phyloP scores from a whole-genome alignment of 2,113 vertebrate genomes.

The Tenrec ecaudatus region DNA sequence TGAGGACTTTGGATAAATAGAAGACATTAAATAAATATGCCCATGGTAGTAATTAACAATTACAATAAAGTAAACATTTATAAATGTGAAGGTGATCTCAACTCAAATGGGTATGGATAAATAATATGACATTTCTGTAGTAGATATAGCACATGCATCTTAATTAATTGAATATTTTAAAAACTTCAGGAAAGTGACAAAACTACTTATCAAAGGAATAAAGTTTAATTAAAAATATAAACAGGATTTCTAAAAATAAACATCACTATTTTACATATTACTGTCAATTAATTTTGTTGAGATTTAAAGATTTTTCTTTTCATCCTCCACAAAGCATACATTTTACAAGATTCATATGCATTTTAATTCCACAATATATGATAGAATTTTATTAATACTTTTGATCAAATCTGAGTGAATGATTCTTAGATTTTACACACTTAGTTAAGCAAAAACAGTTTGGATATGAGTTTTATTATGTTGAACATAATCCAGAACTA shows the following conservation, averaged over 20 bases:
- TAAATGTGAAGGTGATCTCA: slow-evolving; percentile 46
- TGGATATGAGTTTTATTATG: neutral
- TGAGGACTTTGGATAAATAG: neutral
- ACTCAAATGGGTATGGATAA: slow-evolving; percentile 23
- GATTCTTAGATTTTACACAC: neutral
- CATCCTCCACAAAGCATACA: neutral
- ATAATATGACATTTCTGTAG: neutral
- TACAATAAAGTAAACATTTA: neutral
- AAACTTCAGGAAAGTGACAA: slow-evolving; percentile 10
- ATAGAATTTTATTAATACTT: slow-evolving; percentile 30
- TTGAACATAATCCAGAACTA: neutral
- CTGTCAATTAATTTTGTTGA: slow-evolving; percentile 12
- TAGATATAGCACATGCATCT: neutral
- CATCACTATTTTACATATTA: neutral
- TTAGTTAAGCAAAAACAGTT: slow-evolving; percentile 16
- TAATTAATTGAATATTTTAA: slow-evolving; percentile 3
- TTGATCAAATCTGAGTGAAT: neutral
- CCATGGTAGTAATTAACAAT: neutral
- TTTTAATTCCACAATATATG: slow-evolving; percentile 28
- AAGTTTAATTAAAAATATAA: neutral
- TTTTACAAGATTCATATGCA: neutral
- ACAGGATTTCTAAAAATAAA: neutral
- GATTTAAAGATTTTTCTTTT: slow-evolving; percentile 25
- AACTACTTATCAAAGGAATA: slow-evolving; percentile 24
- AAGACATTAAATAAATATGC: slow-evolving; percentile 11